Evolutionary conservation across 1,140 invertebrate genomes (phyloP), one percentile per base, ranked within the genome.

Genomic region (Eriocheir sinensis): DNA sequence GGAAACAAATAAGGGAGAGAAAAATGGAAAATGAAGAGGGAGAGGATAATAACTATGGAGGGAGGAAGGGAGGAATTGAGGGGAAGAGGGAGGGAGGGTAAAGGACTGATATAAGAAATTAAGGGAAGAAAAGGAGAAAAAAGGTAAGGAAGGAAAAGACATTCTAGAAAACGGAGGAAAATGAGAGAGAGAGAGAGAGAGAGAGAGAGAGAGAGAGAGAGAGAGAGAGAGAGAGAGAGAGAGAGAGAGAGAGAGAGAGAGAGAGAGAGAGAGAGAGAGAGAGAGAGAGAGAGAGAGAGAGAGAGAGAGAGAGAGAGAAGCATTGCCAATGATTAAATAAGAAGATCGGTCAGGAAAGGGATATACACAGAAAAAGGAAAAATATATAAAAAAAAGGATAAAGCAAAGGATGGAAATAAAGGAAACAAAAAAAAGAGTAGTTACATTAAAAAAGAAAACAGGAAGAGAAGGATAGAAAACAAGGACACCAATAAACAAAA

Each of bases 161-260:
- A 15, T n/a, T 72, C 60, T n/a, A 12, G 0, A 34, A 2, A 36
- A 15, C 21, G 21, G 2, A 3, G 8, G 34, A 9, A 32, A 85
- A 32, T n/a, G 30, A 12, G 81, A 85, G 81, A 85, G 81, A 85
- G 81, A 85, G 81, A 85, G 85, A 88, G 85, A 40, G 9, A 36
- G 4, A 88, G 85, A 88, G 34, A 36, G 38, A 88, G 34, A 40
- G 85, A 38, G 34, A 27, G 6, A n/a, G 36, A 0, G 36, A n/a
- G 30, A 48, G 3, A 36, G 27, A 48, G 15, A 36, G 3, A 48
- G 32, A 17, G 27, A 21, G 3, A 41, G 27, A 48, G 48, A 17
- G 15, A 21, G 3, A 17, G 4, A 32, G 27, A 30, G 81, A 89
- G 8, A 12, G 36, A 89, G 27, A 21, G 88, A 53, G 12, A 89